phyloP scores from a whole-genome alignment of 2,888 invertebrate species.

The Dryocosmus kuriphilus region DNA sequence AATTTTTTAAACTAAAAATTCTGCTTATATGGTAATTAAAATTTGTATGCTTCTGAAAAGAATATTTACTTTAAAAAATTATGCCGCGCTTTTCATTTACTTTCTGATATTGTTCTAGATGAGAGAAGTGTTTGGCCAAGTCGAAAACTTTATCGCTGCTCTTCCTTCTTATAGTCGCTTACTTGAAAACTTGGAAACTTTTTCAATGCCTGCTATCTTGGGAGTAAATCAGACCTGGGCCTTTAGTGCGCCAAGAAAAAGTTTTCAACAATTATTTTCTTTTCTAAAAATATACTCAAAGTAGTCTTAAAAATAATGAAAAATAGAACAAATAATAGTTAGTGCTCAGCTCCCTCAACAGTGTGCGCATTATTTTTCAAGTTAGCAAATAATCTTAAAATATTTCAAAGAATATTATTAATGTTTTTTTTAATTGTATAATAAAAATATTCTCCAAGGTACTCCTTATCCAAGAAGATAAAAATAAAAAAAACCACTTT shows the following conservation, averaged over 20 bases:
- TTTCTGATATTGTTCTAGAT: conserved; percentile 19
- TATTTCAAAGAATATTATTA: no score
- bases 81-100: conserved; percentile 13
- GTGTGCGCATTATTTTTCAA: no score
- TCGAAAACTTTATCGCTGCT: conserved; percentile 22
- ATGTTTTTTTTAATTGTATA: no score
- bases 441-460: not conserved
- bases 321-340: no score
- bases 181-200: conserved; percentile 26
- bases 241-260: not conserved
- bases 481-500: not conserved
- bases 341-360: no score
- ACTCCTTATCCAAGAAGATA: not conserved
- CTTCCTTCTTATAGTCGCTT: conserved; percentile 16
- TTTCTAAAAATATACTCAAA: not conserved
- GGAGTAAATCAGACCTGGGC: not conserved
- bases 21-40: not conserved
- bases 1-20: not conserved
- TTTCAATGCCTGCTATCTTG: conserved; percentile 26
- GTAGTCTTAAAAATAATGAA: not conserved
- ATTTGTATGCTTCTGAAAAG: not conserved
- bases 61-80: conserved; percentile 1
- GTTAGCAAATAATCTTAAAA: no score
- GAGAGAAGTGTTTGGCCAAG: conserved; percentile 17
- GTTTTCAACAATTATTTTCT: not conserved